Conservation (phyloP, 2,888 invertebrate species). For the Siphonodentalium dalli region DNA sequence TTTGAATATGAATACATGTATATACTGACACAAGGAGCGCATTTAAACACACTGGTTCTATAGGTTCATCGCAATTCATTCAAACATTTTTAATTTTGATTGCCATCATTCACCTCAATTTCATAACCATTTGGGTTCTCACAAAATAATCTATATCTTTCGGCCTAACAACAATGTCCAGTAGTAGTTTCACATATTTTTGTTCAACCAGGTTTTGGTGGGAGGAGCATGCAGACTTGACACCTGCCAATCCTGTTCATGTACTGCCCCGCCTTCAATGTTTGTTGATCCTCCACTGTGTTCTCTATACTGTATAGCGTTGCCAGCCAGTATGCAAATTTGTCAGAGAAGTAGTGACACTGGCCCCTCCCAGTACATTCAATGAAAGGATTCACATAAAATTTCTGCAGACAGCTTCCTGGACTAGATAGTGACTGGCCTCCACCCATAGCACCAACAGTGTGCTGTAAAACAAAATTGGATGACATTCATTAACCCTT, state of each 20-base stretch:
- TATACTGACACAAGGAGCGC: too few relatives aligned
- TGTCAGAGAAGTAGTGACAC: constrained; percentile 73
- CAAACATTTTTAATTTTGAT: too few relatives aligned
- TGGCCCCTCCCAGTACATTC: constrained; percentile 47
- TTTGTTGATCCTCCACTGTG: constrained; percentile 8
- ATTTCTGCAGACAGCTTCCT: constrained; percentile 50
- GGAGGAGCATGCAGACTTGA: constrained; percentile 29
- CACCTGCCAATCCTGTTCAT: constrained; percentile 25
- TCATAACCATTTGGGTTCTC: too few relatives aligned
- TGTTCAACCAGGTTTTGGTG: too few relatives aligned
- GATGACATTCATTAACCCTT: not conserved
- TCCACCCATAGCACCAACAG: constrained; percentile 37
- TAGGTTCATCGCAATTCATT: too few relatives aligned
- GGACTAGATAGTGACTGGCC: constrained; percentile 41
- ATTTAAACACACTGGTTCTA: too few relatives aligned
- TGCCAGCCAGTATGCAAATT: constrained; percentile 96
- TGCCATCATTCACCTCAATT: too few relatives aligned
- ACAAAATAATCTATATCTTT: too few relatives aligned
- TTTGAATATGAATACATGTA: too few relatives aligned
- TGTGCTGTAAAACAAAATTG: constrained; percentile 28
- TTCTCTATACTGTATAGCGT: constrained; percentile 70
- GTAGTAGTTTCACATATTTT: too few relatives aligned
- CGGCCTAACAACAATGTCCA: too few relatives aligned
- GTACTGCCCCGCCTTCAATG: constrained; percentile 23
- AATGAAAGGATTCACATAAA: constrained; percentile 64